Evolutionary conservation across 2,797 vertebrate species (phyloP).

Genomic region (Bufotes viridis): DNA sequence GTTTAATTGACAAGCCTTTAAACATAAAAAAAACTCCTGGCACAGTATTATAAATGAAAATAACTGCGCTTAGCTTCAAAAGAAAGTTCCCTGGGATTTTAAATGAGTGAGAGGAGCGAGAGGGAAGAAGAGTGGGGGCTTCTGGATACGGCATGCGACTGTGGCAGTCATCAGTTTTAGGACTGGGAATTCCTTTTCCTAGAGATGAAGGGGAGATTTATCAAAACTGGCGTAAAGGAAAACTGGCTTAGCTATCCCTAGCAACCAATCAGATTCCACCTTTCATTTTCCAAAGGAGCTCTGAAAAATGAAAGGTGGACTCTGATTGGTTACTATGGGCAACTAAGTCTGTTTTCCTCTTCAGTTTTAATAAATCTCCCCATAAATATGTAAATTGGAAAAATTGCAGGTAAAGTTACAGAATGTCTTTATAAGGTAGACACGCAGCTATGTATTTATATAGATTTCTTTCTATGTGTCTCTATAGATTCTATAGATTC

Average conservation of each 20-base stretch:
- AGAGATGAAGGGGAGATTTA: background rate
- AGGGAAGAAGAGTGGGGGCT: slow-evolving; percentile 20
- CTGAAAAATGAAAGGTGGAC: too few species aligned
- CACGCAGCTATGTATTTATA: slow-evolving; percentile 37
- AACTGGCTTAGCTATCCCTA: too few species aligned
- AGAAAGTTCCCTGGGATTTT: slow-evolving; percentile 50
- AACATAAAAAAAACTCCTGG: slow-evolving; percentile 47
- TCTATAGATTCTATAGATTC: slow-evolving; percentile 24
- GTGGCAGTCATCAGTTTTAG: slow-evolving; percentile 34
- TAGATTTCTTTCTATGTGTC: background rate
- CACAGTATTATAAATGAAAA: slow-evolving; percentile 50
- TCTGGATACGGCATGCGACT: background rate
- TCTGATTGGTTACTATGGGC: too few species aligned
- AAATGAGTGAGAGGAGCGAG: slow-evolving; percentile 33
- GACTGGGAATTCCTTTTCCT: slow-evolving; percentile 19
- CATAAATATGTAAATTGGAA: slow-evolving; percentile 13
- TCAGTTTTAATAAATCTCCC: too few species aligned
- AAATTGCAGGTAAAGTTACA: slow-evolving; percentile 7
- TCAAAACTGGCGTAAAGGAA: too few species aligned
- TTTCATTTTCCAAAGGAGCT: too few species aligned
- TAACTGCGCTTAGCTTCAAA: slow-evolving; percentile 54
- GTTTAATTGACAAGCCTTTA: slow-evolving; percentile 56
- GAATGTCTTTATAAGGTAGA: slow-evolving; percentile 32
- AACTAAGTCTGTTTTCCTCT: too few species aligned
- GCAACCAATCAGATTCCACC: too few species aligned